Evolutionary conservation across 1,140 invertebrate genomes (phyloP), one percentile per base, ranked within the genome.

Genomic region (Leptinotarsa texana): DNA sequence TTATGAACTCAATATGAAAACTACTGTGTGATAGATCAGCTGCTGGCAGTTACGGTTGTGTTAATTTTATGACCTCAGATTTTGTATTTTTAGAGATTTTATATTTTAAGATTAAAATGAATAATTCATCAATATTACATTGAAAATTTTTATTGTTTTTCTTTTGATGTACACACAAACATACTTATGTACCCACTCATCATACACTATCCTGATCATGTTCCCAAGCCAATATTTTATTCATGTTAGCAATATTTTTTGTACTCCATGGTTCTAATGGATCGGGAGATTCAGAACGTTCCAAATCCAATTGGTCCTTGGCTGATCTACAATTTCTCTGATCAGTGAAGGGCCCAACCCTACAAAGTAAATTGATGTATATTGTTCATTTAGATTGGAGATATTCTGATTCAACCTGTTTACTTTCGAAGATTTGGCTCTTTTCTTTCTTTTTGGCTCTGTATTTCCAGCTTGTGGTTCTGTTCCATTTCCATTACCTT

Each of bases 241-340:
- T 93, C 86, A 93, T 93, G 83, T 90, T 90, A 72, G 89, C 88
- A 77, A 93, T 90, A 75, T 87, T 89, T 74, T 89, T 87, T 21
- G 90, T 92, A 82, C 92, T 93, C 92, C 92, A 93, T 2, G 92
- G 90, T 80, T 93, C 90, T 69, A 92, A 83, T 13, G 91, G 91
- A 86, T 92, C 90, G 2, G 89, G 88, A 4, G 89, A 88, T 21
- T 85, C 81, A n/a, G 84, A 75, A 21, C 77, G 76, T 8, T 79
- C 81, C 24, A 77, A 77, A 66, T 80, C 72, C 13, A 74, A 49
- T 69, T 79, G 77, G 71, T 78, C 75, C 78, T 81, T 76, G 17
- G 75, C 84, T 42, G 83, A 84, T 74, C 82, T 80, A 74, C 66
- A 76, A 73, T 74, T 78, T 75, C 27, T 86, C 84, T 71, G 85